Evolutionary conservation across 2,888 invertebrate species (phyloP), one percentile per base, ranked within the genome.

Genomic region (Epinotia brunnichana): DNA sequence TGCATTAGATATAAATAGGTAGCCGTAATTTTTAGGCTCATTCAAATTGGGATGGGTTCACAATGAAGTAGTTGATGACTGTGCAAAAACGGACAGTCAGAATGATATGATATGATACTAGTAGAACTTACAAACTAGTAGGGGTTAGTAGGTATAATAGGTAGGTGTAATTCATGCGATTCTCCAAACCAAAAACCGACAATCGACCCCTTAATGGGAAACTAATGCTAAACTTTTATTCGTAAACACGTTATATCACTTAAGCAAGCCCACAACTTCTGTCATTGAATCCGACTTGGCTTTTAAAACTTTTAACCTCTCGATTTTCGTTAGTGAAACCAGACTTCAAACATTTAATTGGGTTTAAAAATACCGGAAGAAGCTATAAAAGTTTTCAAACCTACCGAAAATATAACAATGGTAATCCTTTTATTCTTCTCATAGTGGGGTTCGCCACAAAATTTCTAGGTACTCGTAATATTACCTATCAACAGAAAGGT

Each of bases 221-320:
- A 69, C 68, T 63, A 73, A 73, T 57, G 62, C 56, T 11, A 69
- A 69, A 62, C 68, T 68, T 73, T 69, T 51, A 29, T 48, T 54
- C 51, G 39, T 53, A 63, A 73, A 73, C 73, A 73, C 62, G 68
- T 57, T 69, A 68, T 73, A 53, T 57, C 68, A 73, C 73, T 73
- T 69, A 68, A 57, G 24, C 39, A 15, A 17, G 51, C 62, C 56
- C 39, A 54, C 39, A 62, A 69, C 57, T 63, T 68, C 13, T 24
- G 41, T 56, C 51, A 59, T 29, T 48, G 62, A 59, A 57, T 63
- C 54, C 48, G 68, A 73, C 73, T 73, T 73, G 39, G 73, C 73
- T 73, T 73, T 73, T 69, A 73, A 24, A 63, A 63, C 44, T 67
- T 72, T 59, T 24, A 57, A 69, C 24, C 51, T 59, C 62, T 73